Conservation (phyloP, 2,113 vertebrate genomes). For the Pachypanchax playfairii region DNA sequence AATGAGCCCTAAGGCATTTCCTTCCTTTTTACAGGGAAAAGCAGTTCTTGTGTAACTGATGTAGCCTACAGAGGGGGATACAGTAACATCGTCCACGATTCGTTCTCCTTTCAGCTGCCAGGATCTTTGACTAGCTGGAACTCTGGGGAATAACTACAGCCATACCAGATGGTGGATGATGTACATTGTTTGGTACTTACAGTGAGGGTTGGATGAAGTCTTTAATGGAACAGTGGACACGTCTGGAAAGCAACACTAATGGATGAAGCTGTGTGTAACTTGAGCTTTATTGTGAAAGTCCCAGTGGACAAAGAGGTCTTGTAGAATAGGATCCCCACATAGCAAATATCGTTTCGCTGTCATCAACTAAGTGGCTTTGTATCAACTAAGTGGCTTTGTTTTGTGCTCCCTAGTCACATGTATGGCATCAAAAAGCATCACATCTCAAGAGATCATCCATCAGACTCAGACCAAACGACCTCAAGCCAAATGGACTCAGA, state of each 20-base stretch:
- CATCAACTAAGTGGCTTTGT: too few species aligned
- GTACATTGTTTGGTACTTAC: slow-evolving; percentile 19
- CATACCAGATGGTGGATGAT: slow-evolving; percentile 53
- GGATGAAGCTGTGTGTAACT: slow-evolving; percentile 65
- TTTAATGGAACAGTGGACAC: slow-evolving; percentile 54
- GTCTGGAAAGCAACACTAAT: slow-evolving; percentile 55
- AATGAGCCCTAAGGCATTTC: slow-evolving; percentile 64
- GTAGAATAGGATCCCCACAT: slow-evolving; percentile 12
- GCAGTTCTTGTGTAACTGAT: slow-evolving; percentile 48
- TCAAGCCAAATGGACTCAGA: too few species aligned
- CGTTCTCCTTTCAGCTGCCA: slow-evolving; percentile 14
- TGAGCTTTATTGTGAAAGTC: slow-evolving; percentile 44
- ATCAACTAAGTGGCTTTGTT: too few species aligned
- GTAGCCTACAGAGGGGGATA: slow-evolving; percentile 21
- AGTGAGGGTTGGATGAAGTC: slow-evolving; percentile 53
- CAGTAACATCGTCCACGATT: slow-evolving; percentile 12
- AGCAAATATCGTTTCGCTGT: too few species aligned
- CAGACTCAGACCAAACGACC: too few species aligned
- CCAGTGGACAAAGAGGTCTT: slow-evolving; percentile 31
- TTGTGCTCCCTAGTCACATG: too few species aligned
- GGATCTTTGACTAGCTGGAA: slow-evolving; percentile 17
- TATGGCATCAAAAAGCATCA: too few species aligned
- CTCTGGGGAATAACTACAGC: slow-evolving; percentile 5
- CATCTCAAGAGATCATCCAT: too few species aligned
- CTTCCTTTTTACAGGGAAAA: slow-evolving; percentile 66